Percentiles rank a stretch among this genome's conserved stretches.
These are phyloP conservation scores for Criorhina ranunculi DNA, from an alignment of 2,888 invertebrate species.

Conservation along the genomic window DNA sequence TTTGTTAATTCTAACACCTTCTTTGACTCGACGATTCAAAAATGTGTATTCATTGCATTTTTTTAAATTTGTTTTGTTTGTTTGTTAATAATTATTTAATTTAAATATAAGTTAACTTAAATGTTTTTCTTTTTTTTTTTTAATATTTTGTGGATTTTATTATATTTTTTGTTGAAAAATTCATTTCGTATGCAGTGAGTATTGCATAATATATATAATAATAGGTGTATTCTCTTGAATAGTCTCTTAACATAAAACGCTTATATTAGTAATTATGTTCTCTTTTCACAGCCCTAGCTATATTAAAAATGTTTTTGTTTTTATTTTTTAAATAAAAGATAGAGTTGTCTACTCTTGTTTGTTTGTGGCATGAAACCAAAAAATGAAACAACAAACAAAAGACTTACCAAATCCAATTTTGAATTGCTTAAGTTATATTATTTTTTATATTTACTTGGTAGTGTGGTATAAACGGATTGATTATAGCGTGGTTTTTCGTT, in stretches of 20 bases:
- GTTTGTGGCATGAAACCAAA: slow-evolving; percentile 57
- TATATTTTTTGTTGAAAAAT: slow-evolving; percentile 3
- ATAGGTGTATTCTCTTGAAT: slow-evolving; percentile 62
- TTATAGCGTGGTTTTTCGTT: slow-evolving; percentile 66
- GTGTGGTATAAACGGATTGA: slow-evolving; percentile 61
- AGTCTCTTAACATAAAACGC: slow-evolving; percentile 75
- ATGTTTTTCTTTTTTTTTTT: no score
- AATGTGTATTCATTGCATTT: slow-evolving; percentile 32
- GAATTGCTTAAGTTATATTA: slow-evolving; percentile 26
- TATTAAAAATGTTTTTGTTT: slow-evolving; percentile 58
- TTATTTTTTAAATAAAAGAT: slow-evolving; percentile 8
- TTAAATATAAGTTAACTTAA: slow-evolving; percentile 18
- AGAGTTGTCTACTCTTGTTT: slow-evolving; percentile 9
- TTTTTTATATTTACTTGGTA: slow-evolving; percentile 12
- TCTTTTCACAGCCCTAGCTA: slow-evolving; percentile 77
- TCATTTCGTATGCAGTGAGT: slow-evolving; percentile 53
- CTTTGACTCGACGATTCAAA: slow-evolving; percentile 31
- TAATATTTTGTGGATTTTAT: slow-evolving; percentile 22
- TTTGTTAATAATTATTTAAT: slow-evolving; percentile 24
- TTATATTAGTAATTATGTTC: slow-evolving; percentile 75
- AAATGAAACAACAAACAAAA: slow-evolving; percentile 56
- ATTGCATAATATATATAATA: slow-evolving; percentile 37
- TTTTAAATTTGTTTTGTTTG: background rate
- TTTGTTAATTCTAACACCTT: slow-evolving; percentile 56
- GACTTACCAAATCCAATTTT: slow-evolving; percentile 23